phyloP scores from a whole-genome alignment of 2,113 vertebrate species.

The Thunnus thynnus region DNA sequence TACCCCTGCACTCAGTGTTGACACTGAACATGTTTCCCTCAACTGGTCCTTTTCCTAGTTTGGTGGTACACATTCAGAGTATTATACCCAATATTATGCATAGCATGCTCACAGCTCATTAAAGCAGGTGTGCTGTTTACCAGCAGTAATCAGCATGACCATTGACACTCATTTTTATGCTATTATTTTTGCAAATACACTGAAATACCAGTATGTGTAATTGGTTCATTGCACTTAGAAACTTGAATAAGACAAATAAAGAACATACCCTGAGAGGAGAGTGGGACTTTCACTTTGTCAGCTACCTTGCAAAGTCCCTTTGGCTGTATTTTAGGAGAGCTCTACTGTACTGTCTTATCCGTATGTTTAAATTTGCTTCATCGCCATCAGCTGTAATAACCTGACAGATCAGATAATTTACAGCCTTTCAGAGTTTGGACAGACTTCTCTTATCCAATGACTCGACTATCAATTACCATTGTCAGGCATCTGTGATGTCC shows the following conservation, averaged over 20 bases:
- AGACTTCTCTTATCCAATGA: conserved; percentile 39
- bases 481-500: conserved; percentile 63
- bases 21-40: neutral
- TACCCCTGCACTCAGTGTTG: neutral
- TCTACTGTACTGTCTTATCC: conserved; percentile 38
- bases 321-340: conserved; percentile 23
- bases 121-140: conserved; percentile 14
- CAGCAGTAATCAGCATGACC: conserved; percentile 25
- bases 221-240: neutral
- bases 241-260: neutral
- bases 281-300: conserved; percentile 12
- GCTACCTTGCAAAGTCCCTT: conserved; percentile 25
- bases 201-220: too few relatives aligned
- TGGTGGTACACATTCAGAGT: neutral
- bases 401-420: conserved; percentile 47
- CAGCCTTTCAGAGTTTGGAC: conserved; percentile 43
- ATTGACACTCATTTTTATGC: neutral
- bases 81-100: neutral
- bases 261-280: neutral
- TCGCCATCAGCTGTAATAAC: conserved; percentile 41
- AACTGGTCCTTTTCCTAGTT: neutral
- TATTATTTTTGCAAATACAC: too few relatives aligned
- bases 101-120: conserved; percentile 1
- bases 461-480: conserved; percentile 63
- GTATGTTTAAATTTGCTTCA: conserved; percentile 56